Conservation (phyloP, 1,140 invertebrate genomes). For the Trigoniulus corallinus region DNA sequence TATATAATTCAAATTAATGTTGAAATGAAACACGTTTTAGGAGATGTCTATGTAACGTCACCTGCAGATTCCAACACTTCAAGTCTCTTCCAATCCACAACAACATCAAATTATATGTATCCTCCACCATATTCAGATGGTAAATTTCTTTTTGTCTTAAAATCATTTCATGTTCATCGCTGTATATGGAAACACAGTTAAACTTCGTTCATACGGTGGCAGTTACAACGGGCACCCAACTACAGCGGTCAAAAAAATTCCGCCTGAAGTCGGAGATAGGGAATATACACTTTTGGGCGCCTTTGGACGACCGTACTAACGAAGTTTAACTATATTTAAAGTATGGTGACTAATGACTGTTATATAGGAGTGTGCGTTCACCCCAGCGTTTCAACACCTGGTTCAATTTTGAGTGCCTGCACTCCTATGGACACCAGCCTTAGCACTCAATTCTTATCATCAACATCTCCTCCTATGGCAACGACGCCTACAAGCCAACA, state of each 20-base stretch:
- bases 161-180: too few species aligned
- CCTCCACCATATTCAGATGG: slow-evolving; percentile 8
- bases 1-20: too few species aligned
- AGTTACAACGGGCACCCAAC: too few species aligned
- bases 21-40: too few species aligned
- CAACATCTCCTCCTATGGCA: slow-evolving; percentile 6
- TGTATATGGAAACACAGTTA: too few species aligned
- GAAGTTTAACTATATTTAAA: too few species aligned
- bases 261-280: too few species aligned
- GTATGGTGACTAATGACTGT: background rate
- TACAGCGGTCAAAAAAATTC: too few species aligned
- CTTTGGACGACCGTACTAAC: too few species aligned
- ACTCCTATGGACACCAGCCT: background rate
- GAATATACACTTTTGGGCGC: too few species aligned
- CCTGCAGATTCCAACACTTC: slow-evolving; percentile 5
- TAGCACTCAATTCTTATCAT: background rate
- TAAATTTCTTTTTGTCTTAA: too few species aligned
- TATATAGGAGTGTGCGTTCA: background rate
- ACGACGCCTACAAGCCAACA: slow-evolving; percentile 6
- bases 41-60: slow-evolving; percentile 2
- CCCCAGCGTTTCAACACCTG: background rate
- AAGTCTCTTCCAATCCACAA: slow-evolving; percentile 2
- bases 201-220: too few species aligned
- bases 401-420: slow-evolving; percentile 1
- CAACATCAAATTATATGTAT: background rate